Evolutionary conservation across 2,888 invertebrate genomes (phyloP), one percentile per base, ranked within the genome.

Genomic region (Phymatocera aterrima): DNA sequence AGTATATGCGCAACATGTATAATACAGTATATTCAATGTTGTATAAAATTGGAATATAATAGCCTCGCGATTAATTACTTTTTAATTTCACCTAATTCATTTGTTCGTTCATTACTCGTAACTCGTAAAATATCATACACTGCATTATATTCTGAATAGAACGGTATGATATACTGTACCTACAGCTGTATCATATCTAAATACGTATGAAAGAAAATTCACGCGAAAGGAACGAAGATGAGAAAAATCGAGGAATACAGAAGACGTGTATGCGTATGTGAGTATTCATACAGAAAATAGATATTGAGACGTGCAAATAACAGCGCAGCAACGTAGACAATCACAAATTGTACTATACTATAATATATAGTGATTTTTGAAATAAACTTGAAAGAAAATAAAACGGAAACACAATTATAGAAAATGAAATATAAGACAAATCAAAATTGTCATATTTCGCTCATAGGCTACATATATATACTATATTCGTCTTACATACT

Each of bases 301-400:
- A 18, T 43, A 34, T 18, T 18, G 8, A 15, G 34, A 70, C 10
- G 1, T 65, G 4, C 18, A 31, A 18, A 1, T 31, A n/a, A n/a
- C n/a, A n/a, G 8, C n/a, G 18, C 12, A 48, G 48, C n/a, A 70
- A 70, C 51, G 48, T 70, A 70, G 70, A 70, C 70, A 70, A 70
- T 70, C 70, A 70, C 51, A 70, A 70, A 70, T 70, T 70, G 70
- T 34, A 70, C 24, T 34, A 34, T 64, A 60, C 2, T 57, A 24
- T 8, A n/a, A 24, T n/a, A 18, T 37, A 37, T 21, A 64, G 18
- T 37, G 8, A 18, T 37, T 34, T 64, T 37, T n/a, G n/a, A 21
- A 2, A n/a, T 51, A 21, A 15, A 28, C n/a, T n/a, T n/a, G n/a
- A 21, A 43, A 43, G 6, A 65, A 21, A 1, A 15, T 15, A 46